Evolutionary conservation across 23 tunicate genomes (phyloP), one percentile per base, ranked within the genome.

Genomic region (Trididemnum miniatum): DNA sequence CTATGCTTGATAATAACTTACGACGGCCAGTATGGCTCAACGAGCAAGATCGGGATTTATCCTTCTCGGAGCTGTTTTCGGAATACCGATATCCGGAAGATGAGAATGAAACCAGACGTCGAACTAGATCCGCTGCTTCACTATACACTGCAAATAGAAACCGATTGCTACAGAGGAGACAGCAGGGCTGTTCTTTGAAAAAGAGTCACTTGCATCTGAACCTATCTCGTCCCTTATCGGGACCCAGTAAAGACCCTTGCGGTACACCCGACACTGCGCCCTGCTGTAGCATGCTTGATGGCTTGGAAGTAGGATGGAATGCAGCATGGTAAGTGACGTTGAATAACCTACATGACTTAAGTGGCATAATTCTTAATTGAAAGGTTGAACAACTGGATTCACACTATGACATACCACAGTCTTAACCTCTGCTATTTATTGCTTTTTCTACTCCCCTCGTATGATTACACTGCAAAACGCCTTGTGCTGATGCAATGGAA

Each of bases 81-180:
- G 79, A 40, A 7, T 30, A 26, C 20, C 29, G 57, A 23, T 20
- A 5, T 26, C 59, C 22, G 3, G 59, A 38, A 38, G 59, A 39
- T 3, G 79, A 73, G 9, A 20, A 39, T 39, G 39, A 69, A 31
- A 5, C 5, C 38, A 27, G 59, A 2, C 27, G 32, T 28, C 57
- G 59, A 15, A 73, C 79, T 9, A 22, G 32, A n/a, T 73, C 79
- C 20, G 79, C 57, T 15, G 59, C 79, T 9, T 20, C 79, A 12
- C 59, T 20, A 2, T 40, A 73, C 57, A 12, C 59, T 3, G 7
- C 37, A 37, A 57, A 30, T 2, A 32, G 79, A 22, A 73, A 73
- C 7, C 59, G 59, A 12, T 23, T 26, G 57, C 37, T 40, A 9
- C 79, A 39, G 24, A 7, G 15, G 12, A 38, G 32, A 59, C 67